Conservation (phyloP, 1,140 invertebrate species). For the Coptotermes formosanus region DNA sequence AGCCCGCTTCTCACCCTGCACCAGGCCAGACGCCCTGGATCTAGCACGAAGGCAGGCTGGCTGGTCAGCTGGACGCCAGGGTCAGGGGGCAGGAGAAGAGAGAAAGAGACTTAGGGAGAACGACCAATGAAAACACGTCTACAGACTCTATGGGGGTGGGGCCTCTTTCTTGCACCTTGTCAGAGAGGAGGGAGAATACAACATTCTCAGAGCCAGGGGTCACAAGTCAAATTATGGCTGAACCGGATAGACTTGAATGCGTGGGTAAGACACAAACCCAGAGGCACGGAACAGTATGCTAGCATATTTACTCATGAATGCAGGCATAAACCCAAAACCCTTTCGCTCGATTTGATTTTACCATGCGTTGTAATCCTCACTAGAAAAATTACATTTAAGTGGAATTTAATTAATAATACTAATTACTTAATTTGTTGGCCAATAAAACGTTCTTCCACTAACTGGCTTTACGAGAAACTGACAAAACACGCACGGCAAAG, state of each 20-base stretch:
- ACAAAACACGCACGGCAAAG: too few relatives aligned
- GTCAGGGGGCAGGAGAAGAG: not conserved
- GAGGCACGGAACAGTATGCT: not conserved
- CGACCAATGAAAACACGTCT: conserved; percentile 2
- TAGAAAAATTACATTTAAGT: too few relatives aligned
- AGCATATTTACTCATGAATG: too few relatives aligned
- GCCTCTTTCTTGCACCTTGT: conserved; percentile 4
- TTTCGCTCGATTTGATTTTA: too few relatives aligned
- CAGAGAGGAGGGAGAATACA: not conserved
- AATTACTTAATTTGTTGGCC: too few relatives aligned
- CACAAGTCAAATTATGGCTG: conserved; percentile 18
- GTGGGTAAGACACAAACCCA: not conserved
- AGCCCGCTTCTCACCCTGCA: not conserved
- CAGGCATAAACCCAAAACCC: too few relatives aligned
- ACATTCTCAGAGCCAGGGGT: not conserved
- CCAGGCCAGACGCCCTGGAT: not conserved
- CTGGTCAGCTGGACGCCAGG: not conserved
- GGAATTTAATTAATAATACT: too few relatives aligned
- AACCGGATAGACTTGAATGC: not conserved
- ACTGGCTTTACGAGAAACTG: too few relatives aligned
- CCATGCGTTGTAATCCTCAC: too few relatives aligned
- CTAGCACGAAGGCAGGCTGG: not conserved
- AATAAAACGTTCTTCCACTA: too few relatives aligned
- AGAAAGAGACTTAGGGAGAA: not conserved
- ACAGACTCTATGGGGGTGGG: not conserved